Evolutionary conservation across 2,888 invertebrate species (phyloP).

Genomic region (Camptogramma bilineatum): DNA sequence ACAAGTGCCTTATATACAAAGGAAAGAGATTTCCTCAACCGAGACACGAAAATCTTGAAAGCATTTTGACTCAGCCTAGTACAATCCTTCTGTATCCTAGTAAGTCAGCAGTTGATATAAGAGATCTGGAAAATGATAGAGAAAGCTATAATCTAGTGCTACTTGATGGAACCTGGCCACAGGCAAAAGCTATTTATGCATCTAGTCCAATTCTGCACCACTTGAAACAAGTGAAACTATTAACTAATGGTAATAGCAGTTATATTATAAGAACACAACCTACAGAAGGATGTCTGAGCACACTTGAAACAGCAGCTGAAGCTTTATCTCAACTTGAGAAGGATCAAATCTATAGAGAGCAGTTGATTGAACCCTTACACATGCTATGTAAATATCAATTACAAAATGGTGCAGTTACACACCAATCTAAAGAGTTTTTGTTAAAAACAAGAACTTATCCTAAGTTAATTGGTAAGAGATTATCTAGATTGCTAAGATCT

Average conservation of each 20-base stretch:
- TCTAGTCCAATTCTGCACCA: conserved; percentile 91
- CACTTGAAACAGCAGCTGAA: conserved; percentile 93
- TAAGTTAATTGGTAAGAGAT: conserved; percentile 91
- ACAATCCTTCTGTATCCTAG: conserved; percentile 94
- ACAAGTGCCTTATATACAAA: conserved; percentile 91
- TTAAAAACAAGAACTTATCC: conserved; percentile 92
- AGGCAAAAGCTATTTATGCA: conserved; percentile 96
- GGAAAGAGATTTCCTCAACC: conserved; percentile 93
- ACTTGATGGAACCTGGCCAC: conserved; percentile 98
- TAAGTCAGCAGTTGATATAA: conserved; percentile 89
- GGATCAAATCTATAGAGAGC: conserved; percentile 86
- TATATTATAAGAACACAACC: conserved; percentile 98
- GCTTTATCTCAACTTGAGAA: conserved; percentile 92
- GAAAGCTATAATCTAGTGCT: conserved; percentile 91
- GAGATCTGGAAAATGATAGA: conserved; percentile 71
- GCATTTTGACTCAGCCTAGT: conserved; percentile 87
- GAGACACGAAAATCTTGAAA: conserved; percentile 87
- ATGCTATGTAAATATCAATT: conserved; percentile 94
- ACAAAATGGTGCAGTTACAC: conserved; percentile 95
- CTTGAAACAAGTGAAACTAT: conserved; percentile 92
- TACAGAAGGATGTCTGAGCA: conserved; percentile 95
- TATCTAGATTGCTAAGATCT: conserved; percentile 80
- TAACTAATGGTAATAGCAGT: conserved; percentile 90
- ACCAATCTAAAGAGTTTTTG: conserved; percentile 96
- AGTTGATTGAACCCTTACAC: conserved; percentile 91